These are phyloP conservation scores for Drosophila sp. DNA, from an alignment of 1,140 invertebrate genomes.

Conservation along the genomic window DNA sequence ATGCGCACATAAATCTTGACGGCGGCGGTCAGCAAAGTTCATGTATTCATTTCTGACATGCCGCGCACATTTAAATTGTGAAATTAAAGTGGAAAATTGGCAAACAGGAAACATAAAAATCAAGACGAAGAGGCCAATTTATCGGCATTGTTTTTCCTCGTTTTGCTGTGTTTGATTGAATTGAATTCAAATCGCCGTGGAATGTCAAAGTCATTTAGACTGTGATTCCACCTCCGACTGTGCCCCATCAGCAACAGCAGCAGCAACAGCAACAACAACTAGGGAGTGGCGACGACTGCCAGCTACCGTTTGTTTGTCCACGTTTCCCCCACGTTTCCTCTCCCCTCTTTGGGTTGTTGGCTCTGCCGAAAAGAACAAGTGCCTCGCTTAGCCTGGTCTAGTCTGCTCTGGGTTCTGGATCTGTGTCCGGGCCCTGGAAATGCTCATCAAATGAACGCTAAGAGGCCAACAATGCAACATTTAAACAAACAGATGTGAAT, in stretches of 20 bases:
- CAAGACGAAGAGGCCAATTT: constrained; percentile 66
- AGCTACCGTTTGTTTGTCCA: constrained; percentile 64
- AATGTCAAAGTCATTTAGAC: constrained; percentile 80
- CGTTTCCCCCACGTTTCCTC: constrained; percentile 18
- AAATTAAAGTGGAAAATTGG: constrained; percentile 80
- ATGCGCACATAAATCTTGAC: constrained; percentile 74
- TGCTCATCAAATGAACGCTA: constrained; percentile 80
- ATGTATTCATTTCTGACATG: constrained; percentile 79
- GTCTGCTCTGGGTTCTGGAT: constrained; percentile 36
- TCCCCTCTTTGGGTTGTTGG: not conserved
- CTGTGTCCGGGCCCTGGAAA: constrained; percentile 40
- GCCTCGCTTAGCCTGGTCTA: constrained; percentile 41
- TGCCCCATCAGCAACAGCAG: constrained; percentile 15
- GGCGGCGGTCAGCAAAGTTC: constrained; percentile 74
- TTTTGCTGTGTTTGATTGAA: constrained; percentile 67
- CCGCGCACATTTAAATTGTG: constrained; percentile 74
- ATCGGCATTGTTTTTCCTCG: constrained; percentile 61
- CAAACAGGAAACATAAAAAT: constrained; percentile 79
- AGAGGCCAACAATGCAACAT: constrained; percentile 76
- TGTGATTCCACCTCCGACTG: constrained; percentile 26
- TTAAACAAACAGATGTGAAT: constrained; percentile 65
- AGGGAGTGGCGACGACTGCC: constrained; percentile 34
- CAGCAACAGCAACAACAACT: constrained; percentile 30
- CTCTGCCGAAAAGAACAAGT: constrained; percentile 53
- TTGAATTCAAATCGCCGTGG: constrained; percentile 82